Evolutionary conservation across 2,797 vertebrate species (phyloP).

Genomic region (Rhodeus uyekii): DNA sequence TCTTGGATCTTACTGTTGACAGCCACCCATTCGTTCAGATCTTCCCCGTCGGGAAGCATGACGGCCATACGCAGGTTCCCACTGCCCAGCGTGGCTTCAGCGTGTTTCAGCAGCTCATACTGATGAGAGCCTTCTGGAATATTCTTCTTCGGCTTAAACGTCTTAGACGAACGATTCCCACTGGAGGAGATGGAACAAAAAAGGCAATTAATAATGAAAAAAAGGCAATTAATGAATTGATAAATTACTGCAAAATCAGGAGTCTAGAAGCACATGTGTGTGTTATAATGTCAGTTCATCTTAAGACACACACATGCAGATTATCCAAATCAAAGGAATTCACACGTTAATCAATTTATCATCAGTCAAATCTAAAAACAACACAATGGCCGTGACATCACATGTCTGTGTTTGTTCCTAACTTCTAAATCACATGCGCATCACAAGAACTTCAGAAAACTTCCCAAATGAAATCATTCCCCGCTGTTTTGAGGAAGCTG

Average conservation of each 20-base stretch:
- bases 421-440: conserved; percentile 27
- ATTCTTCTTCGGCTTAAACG: conserved; percentile 98
- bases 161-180: conserved; percentile 92
- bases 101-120: conserved; percentile 96
- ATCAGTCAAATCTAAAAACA: neutral
- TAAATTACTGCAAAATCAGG: neutral
- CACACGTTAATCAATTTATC: neutral
- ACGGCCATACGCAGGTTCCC: conserved; percentile 97
- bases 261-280: neutral
- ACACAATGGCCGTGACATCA: neutral
- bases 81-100: conserved; percentile 94
- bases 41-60: conserved; percentile 95
- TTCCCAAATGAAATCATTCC: neutral
- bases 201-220: conserved; percentile 38
- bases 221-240: conserved; percentile 27
- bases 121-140: conserved; percentile 98
- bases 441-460: neutral
- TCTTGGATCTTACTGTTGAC: conserved; percentile 90
- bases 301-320: neutral
- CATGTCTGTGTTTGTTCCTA: neutral
- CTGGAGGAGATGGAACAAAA: conserved; percentile 66
- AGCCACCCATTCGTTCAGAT: conserved; percentile 96
- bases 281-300: neutral
- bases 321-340: neutral
- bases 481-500: neutral